phyloP scores from a whole-genome alignment of 2,888 invertebrate genomes.

The Torymus texanus region DNA sequence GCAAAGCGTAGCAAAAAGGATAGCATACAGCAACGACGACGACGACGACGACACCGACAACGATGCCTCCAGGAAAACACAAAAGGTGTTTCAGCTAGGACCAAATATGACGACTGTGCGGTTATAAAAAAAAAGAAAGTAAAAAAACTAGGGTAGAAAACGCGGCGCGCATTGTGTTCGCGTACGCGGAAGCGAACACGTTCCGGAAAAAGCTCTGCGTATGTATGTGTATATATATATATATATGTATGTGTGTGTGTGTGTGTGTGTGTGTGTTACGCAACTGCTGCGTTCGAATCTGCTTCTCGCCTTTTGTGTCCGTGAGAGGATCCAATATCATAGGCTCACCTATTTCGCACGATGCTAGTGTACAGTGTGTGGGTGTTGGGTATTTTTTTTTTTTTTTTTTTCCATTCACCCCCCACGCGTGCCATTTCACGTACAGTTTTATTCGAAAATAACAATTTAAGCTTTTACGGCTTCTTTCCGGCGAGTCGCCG shows the following conservation, averaged over 20 bases:
- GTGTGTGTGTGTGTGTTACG: too few species aligned
- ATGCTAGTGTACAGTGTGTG: too few species aligned
- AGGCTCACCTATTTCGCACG: too few species aligned
- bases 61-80: not conserved
- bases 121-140: not conserved
- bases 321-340: too few species aligned
- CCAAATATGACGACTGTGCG: not conserved
- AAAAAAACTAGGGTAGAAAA: not conserved
- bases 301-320: too few species aligned
- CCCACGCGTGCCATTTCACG: not conserved
- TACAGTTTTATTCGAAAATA: conserved; percentile 39
- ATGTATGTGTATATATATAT: not conserved
- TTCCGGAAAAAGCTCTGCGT: conserved; percentile 5
- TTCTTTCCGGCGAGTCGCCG: conserved; percentile 14
- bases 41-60: not conserved
- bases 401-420: not conserved
- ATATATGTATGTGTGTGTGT: not conserved
- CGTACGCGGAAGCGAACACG: conserved; percentile 17
- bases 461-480: conserved; percentile 43
- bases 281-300: too few species aligned
- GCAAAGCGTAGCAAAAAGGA: not conserved
- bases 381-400: not conserved
- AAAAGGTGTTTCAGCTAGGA: conserved; percentile 5
- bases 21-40: not conserved
- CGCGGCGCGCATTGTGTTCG: conserved; percentile 14